Base-by-base conservation (phyloP, 2,113 vertebrate species). In the Triplophysa dalaica region DNA sequence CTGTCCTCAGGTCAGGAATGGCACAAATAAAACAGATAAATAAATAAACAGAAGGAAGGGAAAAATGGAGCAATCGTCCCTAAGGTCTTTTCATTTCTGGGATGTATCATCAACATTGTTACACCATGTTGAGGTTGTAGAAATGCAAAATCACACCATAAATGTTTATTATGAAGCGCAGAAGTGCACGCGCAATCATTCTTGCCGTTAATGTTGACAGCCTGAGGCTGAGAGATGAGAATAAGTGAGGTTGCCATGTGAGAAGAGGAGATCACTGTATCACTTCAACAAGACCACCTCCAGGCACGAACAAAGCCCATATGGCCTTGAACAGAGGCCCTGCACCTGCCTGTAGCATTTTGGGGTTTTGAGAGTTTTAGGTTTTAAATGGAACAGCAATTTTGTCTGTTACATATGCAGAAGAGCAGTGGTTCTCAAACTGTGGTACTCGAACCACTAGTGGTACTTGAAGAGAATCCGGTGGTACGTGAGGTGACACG, bases 1-100 rank as follows among this genome's bases (percentile, higher is more conserved):
- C 54, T 62, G 67, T 72, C 78, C 54, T 70, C 29, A 70, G 70
- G 77, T 70, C 43, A 79, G 67, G 21, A 33, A 78, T 50, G 77
- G 80, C 79, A 86, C 69, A 85, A 86, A 88, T 70, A 79, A 78
- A 78, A 73, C 66, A 87, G 87, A 90, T 38, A 86, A 92, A 91
- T 91, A 87, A 91, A 92, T 92, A 90, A 93, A 90, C 52, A 69
- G 16, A 60, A 68, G 60, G 56, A 33, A 61, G 65, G 26, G 70
- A 75, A 90, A 93, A 93, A 88, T 93, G 81, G 93, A 93, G 85
- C 92, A 93, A 83, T 85, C 83, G 83, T 92, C 91, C 90, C 92
- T 60, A 70, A 89, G 91, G 92, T 89, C 86, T 84, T 80, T 82
- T 78, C 8, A 87, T 87, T 93, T 92, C 92, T 94, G 90, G 90